Base-by-base conservation (phyloP, 2,113 vertebrate species). In the Ctenodactylus gundi region DNA sequence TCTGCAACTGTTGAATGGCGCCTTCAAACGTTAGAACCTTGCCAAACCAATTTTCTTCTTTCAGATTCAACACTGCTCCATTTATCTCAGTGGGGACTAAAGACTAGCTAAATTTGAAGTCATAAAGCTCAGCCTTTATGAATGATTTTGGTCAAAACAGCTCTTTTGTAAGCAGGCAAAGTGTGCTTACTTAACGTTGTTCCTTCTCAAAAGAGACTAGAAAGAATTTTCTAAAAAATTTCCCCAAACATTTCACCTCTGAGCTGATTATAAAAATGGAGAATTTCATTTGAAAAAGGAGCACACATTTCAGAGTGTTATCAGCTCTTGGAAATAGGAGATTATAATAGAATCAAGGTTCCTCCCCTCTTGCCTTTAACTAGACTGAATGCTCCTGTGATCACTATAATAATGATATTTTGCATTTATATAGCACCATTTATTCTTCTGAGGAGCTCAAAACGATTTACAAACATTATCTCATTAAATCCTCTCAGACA, bases 111-210 rank as follows among this genome's bases (percentile, higher is more conserved):
- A 94, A 97, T 96, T 7, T 96, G 85, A 94, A 97, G 94, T 94
- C 94, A 96, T 94, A 96, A 96, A 97, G 95, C 97, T 96, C 78
- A 72, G 92, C 46, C 64, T 95, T 95, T 95, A 70, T 95, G 94
- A 96, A 94, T 95, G 93, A 91, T 96, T 97, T 96, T 95, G 90
- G 97, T 94, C 96, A 96, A 96, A 97, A 97, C 95, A 96, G 82
- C 85, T 97, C 92, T 87, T 94, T 97, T 96, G 82, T 97, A 93
- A 97, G 96, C 90, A 92, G 92, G 46, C 77, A 51, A 95, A 96
- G 94, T 91, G 75, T 95, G 87, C 93, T 92, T 95, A 89, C 87
- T 97, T 97, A 80, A 75, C 86, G 90, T 81, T 97, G 92, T 95
- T 92, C 85, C 75, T 76, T 84, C 77, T 94, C 82, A 64, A 92